Conservation (phyloP, 2,888 invertebrate genomes). For the Odontomyia ornata region DNA sequence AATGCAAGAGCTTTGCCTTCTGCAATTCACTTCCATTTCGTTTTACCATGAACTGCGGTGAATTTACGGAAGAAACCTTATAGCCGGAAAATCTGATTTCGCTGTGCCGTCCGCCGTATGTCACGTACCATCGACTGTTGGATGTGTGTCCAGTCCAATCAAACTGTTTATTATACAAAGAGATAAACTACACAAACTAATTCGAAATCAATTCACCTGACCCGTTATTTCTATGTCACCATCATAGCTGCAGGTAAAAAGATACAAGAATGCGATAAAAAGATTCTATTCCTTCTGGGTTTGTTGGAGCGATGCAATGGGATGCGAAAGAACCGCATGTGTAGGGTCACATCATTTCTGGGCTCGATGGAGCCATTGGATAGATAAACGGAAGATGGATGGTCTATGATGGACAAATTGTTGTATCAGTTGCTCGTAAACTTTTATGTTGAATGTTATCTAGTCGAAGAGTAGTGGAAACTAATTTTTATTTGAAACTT, state of each 20-base stretch:
- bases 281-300: conserved; percentile 21
- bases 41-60: conserved; percentile 8
- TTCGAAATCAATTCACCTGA: conserved; percentile 37
- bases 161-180: conserved; percentile 34
- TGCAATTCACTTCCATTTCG: background rate
- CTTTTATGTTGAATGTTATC: background rate
- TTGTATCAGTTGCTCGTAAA: conserved; percentile 3
- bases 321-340: background rate
- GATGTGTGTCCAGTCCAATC: background rate
- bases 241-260: conserved; percentile 29
- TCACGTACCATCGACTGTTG: background rate
- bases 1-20: background rate
- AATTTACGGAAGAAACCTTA: background rate
- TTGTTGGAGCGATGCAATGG: background rate
- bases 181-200: conserved; percentile 42
- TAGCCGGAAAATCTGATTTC: background rate
- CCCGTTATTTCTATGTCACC: conserved; percentile 43
- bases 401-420: background rate
- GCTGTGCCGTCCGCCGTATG: background rate
- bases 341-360: conserved; percentile 8
- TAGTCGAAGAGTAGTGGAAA: too few species aligned
- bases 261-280: conserved; percentile 16
- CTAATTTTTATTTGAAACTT: too few species aligned
- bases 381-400: background rate
- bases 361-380: conserved; percentile 10